Base-by-base conservation (phyloP, 1,140 invertebrate genomes). In the Helicorthomorpha holstii region DNA sequence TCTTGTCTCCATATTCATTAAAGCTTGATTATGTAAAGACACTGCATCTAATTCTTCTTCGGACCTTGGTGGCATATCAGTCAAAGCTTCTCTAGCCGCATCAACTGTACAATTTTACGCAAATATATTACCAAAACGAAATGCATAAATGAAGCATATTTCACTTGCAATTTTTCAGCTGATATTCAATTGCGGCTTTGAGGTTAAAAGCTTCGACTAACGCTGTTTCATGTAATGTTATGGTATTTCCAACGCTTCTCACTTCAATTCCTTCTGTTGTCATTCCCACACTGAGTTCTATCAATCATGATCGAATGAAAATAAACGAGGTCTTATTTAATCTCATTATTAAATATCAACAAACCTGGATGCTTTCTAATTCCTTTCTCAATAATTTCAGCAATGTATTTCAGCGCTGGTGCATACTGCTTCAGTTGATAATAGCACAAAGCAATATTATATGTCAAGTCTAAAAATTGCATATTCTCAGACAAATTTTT, bases 21-120 rank as follows among this genome's bases (percentile, higher is more conserved):
- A 69, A 0, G 94, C 95, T 72, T 96, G 85, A 66, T 99, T 99
- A 62, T 99, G 96, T 3, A 99, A 72, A 23, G 94, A 97, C 0
- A 99, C 89, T 19, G 93, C 90, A 70, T 99, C 96, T 52, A 98
- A 69, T 72, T 99, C 96, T 64, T 96, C 90, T 68, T 98, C 94
- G 7, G 86, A 82, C 56, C 76, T 55, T 0, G 94, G 94, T 24
- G 96, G 96, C 85, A 99, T 95, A 67, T 98, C 96, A 0, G 88
- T 88, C 44, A 99, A 69, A 0, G 94, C 92, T 71, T 97, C 93
- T 64, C 81, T 77, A 10, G 94, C 90, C 21, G 84, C 81, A 59
- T 91, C 86, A 64, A 81, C 83, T 88, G 59, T 49, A 55, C 38
- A 19, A 41, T 41, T 41, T 41, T 41, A 41, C n/a, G n/a, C n/a